Evolutionary conservation across 2,888 invertebrate species (phyloP).

Genomic region (Steromphala cineraria): DNA sequence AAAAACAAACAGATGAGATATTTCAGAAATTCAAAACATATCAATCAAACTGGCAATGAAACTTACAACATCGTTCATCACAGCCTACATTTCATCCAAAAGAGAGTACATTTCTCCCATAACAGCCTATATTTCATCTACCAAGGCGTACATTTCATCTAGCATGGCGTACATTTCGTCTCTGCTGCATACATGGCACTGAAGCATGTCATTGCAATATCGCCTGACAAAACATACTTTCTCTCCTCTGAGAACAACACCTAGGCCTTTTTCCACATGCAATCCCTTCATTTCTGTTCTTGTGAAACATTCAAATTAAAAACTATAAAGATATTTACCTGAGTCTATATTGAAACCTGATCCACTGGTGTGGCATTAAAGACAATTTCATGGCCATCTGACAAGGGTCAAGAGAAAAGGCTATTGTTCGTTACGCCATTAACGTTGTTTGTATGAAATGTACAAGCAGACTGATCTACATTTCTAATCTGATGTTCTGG

Average conservation of each 20-base stretch:
- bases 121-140: background rate
- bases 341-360: too few relatives aligned
- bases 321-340: background rate
- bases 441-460: too few relatives aligned
- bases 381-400: too few relatives aligned
- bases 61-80: background rate
- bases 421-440: too few relatives aligned
- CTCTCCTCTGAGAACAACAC: background rate
- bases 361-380: too few relatives aligned
- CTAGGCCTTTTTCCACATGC: background rate
- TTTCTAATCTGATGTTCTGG: too few relatives aligned
- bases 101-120: background rate
- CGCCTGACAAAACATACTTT: background rate
- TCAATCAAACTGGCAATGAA: background rate
- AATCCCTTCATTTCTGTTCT: background rate
- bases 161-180: background rate
- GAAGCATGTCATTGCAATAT: background rate
- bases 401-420: too few relatives aligned
- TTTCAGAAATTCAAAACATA: conserved; percentile 4
- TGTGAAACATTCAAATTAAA: background rate
- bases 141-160: background rate
- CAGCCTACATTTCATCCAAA: background rate
- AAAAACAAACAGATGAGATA: background rate
- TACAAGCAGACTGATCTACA: too few relatives aligned
- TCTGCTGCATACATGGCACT: background rate